Percentiles rank a stretch among this genome's conserved stretches.
These are phyloP conservation scores for Molothrus aeneus DNA, from an alignment of 2,797 vertebrate species.

Conservation along the genomic window DNA sequence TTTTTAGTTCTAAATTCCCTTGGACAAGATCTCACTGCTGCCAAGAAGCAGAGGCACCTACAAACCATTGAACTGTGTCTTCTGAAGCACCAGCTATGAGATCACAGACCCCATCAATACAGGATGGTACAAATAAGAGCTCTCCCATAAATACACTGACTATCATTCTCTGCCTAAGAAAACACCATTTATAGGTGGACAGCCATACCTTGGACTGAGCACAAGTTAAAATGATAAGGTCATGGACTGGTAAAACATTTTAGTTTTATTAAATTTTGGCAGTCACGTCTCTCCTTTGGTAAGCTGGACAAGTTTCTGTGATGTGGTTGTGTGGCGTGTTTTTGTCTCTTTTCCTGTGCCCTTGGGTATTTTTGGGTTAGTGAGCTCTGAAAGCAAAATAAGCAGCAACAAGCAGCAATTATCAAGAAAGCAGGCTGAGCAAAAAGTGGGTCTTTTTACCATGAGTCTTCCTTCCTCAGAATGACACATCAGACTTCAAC, in stretches of 20 bases:
- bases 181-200: neutral
- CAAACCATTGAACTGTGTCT: neutral
- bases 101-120: neutral
- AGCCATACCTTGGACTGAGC: neutral
- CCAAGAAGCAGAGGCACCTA: neutral
- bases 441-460: neutral
- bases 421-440: constrained; percentile 19
- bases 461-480: constrained; percentile 38
- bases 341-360: neutral
- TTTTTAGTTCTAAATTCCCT: neutral
- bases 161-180: neutral
- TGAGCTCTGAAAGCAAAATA: neutral
- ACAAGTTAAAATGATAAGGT: neutral
- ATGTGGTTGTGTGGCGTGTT: neutral
- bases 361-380: neutral
- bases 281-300: neutral
- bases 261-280: neutral
- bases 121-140: neutral
- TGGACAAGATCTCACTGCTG: neutral
- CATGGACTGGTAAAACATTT: neutral
- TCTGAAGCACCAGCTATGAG: neutral
- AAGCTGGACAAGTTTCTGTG: neutral
- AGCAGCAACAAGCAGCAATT: constrained; percentile 22
- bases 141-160: neutral
- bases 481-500: neutral